phyloP scores from a whole-genome alignment of 2,888 invertebrate genomes.

The Tachystola acroxantha region DNA sequence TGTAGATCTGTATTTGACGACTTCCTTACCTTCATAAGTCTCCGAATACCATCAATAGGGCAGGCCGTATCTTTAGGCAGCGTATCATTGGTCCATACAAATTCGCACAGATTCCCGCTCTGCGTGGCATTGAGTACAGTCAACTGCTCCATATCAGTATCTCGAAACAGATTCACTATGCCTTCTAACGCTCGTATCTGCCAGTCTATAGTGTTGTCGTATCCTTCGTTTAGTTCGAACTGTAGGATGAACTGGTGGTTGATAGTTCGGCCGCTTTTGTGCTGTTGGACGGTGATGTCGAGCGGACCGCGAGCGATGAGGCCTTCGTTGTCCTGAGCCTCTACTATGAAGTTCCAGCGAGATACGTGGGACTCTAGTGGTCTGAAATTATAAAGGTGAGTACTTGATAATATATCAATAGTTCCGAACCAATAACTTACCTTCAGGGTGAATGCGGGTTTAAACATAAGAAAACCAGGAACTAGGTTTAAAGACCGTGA shows the following conservation, averaged over 20 bases:
- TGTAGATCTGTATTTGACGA: too few species aligned
- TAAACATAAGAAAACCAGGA: too few species aligned
- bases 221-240: constrained; percentile 68
- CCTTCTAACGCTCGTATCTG: constrained; percentile 82
- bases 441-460: too few species aligned
- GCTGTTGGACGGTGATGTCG: constrained; percentile 89
- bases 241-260: constrained; percentile 89
- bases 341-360: constrained; percentile 87
- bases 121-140: constrained; percentile 83
- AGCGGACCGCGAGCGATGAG: constrained; percentile 84
- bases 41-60: constrained; percentile 85
- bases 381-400: constrained; percentile 56
- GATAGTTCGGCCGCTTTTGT: constrained; percentile 85
- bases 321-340: constrained; percentile 89
- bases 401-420: not conserved
- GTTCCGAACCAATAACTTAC: too few species aligned
- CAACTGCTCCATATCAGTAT: constrained; percentile 81
- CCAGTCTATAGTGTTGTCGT: constrained; percentile 86
- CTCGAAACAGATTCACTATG: constrained; percentile 68
- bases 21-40: constrained; percentile 78
- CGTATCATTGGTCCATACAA: constrained; percentile 92
- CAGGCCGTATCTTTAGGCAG: constrained; percentile 86
- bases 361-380: constrained; percentile 90
- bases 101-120: constrained; percentile 79
- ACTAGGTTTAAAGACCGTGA: too few species aligned